These are phyloP conservation scores for Phylloscopus whistleri DNA, from an alignment of 2,113 vertebrate genomes.

Conservation along the genomic window DNA sequence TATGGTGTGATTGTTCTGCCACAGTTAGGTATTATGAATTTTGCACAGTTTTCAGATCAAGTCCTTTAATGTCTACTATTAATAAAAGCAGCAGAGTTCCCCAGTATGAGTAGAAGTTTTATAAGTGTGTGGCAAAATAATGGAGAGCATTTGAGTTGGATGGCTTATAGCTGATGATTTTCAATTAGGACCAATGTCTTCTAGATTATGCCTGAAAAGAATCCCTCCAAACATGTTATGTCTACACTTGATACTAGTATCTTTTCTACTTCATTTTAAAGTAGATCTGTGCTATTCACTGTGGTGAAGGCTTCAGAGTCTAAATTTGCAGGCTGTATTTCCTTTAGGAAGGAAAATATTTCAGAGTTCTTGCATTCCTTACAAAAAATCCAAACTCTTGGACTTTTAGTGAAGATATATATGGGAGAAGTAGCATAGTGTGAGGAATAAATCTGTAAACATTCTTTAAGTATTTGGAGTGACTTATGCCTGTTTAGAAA, in stretches of 20 bases:
- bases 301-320: neutral
- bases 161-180: neutral
- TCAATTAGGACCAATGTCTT: neutral
- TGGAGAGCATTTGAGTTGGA: neutral
- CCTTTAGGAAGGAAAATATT: neutral
- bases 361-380: neutral
- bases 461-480: neutral
- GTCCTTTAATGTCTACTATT: conserved; percentile 41
- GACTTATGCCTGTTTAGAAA: neutral
- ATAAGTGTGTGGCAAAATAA: neutral
- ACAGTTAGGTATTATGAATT: conserved; percentile 42
- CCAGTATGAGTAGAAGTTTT: neutral
- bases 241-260: neutral
- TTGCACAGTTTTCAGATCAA: conserved; percentile 14
- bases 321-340: neutral
- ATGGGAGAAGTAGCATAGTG: neutral
- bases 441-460: neutral
- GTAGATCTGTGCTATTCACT: neutral
- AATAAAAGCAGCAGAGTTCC: conserved; percentile 19
- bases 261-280: neutral
- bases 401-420: neutral
- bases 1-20: conserved; percentile 36
- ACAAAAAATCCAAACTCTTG: neutral
- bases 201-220: neutral
- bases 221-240: neutral